Percentiles rank a stretch among this genome's conserved stretches.
These are phyloP conservation scores for Halyomorpha halys DNA, from an alignment of 1,140 invertebrate genomes.

Conservation along the genomic window DNA sequence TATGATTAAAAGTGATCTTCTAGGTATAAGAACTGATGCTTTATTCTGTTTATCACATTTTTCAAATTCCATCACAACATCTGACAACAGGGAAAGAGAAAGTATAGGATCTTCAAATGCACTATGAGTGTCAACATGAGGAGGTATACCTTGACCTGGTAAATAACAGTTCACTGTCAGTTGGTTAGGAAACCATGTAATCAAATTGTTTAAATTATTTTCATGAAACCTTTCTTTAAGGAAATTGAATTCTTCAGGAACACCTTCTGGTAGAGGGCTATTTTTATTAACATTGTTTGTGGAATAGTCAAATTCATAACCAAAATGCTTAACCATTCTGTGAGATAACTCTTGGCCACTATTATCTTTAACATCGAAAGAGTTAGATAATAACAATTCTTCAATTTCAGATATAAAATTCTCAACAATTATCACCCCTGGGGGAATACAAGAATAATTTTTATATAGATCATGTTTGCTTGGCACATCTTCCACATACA, in stretches of 20 bases:
- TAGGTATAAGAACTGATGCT: slow-evolving; percentile 54
- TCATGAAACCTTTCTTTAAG: slow-evolving; percentile 52
- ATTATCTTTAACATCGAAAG: slow-evolving; percentile 31
- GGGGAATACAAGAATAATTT: slow-evolving; percentile 39
- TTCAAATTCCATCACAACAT: slow-evolving; percentile 81
- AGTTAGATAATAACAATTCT: slow-evolving; percentile 52
- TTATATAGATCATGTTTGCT: slow-evolving; percentile 34
- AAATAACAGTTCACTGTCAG: slow-evolving; percentile 85
- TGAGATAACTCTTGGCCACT: slow-evolving; percentile 54
- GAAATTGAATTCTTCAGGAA: slow-evolving; percentile 60
- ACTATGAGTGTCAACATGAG: slow-evolving; percentile 91
- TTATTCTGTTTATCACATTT: slow-evolving; percentile 43
- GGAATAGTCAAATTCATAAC: slow-evolving; percentile 85
- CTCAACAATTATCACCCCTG: slow-evolving; percentile 58
- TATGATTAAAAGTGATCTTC: slow-evolving; percentile 76
- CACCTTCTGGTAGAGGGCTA: slow-evolving; percentile 49
- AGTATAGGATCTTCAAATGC: slow-evolving; percentile 83
- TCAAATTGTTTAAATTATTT: slow-evolving; percentile 27
- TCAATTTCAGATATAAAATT: slow-evolving; percentile 65
- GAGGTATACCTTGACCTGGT: slow-evolving; percentile 89
- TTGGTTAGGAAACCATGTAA: slow-evolving; percentile 62
- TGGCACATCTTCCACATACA: slow-evolving; percentile 35
- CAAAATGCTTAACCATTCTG: slow-evolving; percentile 82
- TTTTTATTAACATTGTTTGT: slow-evolving; percentile 75
- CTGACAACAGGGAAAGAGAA: slow-evolving; percentile 76